Evolutionary conservation across 2,888 invertebrate species (phyloP), one percentile per base, ranked within the genome.

Genomic region (Drosophila prostipennis): DNA sequence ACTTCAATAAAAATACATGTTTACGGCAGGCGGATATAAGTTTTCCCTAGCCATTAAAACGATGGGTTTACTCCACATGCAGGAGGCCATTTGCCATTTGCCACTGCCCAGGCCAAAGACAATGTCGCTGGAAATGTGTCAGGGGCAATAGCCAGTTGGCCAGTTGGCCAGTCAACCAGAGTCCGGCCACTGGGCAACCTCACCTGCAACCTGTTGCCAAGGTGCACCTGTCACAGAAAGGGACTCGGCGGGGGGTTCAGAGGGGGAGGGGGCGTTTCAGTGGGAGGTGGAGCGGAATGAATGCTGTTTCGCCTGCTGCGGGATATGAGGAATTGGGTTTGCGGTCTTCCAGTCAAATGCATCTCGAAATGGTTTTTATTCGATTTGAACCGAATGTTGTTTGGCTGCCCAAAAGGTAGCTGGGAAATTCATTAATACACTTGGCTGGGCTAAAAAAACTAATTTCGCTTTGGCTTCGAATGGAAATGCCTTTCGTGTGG

Each of bases 301-400:
- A 65, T 77, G 42, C 13, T 19, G 19, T 6, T 42, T 19, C 26
- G 8, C 16, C 61, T 10, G 39, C 45, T 58, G 49, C 59, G 58
- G 51, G 42, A 64, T 58, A 68, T 77, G 82, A 77, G 85, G 72
- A 82, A 82, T 87, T 81, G 76, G 72, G 63, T 79, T 76, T 87
- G 85, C 65, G 87, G 85, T 76, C 70, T 79, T 87, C 73, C 82
- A 85, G 64, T 87, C 79, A 77, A 81, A 79, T 87, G 79, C 82
- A 61, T 63, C 70, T 40, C 59, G 48, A 70, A 79, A 74, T 76
- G 68, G 51, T 61, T 73, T 57, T 46, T 39, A 52, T 69, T 59
- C 51, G 46, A 63, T 64, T 64, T 63, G 53, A 65, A 59, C 64
- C 64, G 51, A 37, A 14, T 32, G 34, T 43, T 36, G 32, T 14